Evolutionary conservation across 2,797 vertebrate species (phyloP), one percentile per base, ranked within the genome.

Genomic region (Sebastes melanostomus): DNA sequence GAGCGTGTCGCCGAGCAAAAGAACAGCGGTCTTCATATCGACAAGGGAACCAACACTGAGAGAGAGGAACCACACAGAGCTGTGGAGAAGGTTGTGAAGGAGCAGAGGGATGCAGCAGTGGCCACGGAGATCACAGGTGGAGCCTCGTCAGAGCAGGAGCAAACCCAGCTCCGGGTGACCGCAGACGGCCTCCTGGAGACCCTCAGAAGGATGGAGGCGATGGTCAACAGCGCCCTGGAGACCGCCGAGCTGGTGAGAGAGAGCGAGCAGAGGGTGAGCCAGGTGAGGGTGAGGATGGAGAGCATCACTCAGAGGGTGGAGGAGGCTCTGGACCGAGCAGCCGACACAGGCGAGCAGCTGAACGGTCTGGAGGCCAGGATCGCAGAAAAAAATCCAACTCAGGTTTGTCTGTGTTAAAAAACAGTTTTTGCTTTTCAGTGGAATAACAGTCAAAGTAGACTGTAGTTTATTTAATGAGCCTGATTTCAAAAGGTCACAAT

Each of bases 231-330:
- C 3, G 93, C 94, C 8, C 65, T 94, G 84, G 79, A 86, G 74
- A 83, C 80, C 0, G 83, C 94, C 0, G 61, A 93, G 78, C 86
- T 89, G 75, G 55, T 94, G 85, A 89, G 91, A 22, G 77, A 87
- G 84, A 82, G 87, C 5, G 92, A 95, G 73, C 76, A 90, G 66
- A 89, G 75, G 76, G 81, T 94, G 83, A 86, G 70, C 86, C 86
- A 75, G 30, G 87, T 88, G 66, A 90, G 79, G 72, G 87, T 77
- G 78, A 89, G 63, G 87, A 85, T 94, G 89, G 86, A 89, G 83
- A 87, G 86, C 84, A 91, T 93, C 73, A 85, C 90, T 11, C 78
- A 81, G 72, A 94, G 50, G 81, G 89, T 95, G 88, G 90, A 94
- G 81, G 88, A 91, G 75, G 91, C 89, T 68, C 63, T 95, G 73